These are phyloP conservation scores for Centruroides sculpturatus DNA, from an alignment of 1,140 invertebrate species.

Conservation along the genomic window DNA sequence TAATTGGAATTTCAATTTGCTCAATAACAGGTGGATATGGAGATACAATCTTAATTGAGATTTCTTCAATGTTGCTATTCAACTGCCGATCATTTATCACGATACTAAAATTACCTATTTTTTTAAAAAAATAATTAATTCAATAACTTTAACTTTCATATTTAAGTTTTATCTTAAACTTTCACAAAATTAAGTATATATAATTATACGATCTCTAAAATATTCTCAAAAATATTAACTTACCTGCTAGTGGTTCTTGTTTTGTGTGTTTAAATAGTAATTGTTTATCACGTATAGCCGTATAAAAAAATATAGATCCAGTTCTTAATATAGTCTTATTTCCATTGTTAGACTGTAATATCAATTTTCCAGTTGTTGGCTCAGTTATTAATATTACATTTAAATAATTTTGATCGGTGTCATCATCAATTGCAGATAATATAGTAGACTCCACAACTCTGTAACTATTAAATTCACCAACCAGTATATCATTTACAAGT, in stretches of 20 bases:
- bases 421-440: not conserved
- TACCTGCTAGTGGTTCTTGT: slow-evolving; percentile 1
- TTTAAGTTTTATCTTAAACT: no score
- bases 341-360: slow-evolving; percentile 1
- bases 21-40: slow-evolving; percentile 1
- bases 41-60: slow-evolving; percentile 3
- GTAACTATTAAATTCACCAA: no score
- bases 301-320: slow-evolving; percentile 6
- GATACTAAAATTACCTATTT: slow-evolving; percentile 2
- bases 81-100: slow-evolving; percentile 2
- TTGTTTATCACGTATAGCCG: not conserved
- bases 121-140: no score
- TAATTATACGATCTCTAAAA: no score
- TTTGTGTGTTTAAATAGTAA: slow-evolving; percentile 6
- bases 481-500: not conserved
- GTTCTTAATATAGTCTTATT: not conserved
- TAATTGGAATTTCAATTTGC: slow-evolving; percentile 1
- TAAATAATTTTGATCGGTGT: not conserved
- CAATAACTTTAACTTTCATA: no score
- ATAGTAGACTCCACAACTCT: no score
- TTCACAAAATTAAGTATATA: no score
- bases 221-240: not conserved
- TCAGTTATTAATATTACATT: no score
- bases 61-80: not conserved
- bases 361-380: slow-evolving; percentile 1